Evolutionary conservation across 2,888 invertebrate species (phyloP), one percentile per base, ranked within the genome.

Genomic region (Lathronympha strigana): DNA sequence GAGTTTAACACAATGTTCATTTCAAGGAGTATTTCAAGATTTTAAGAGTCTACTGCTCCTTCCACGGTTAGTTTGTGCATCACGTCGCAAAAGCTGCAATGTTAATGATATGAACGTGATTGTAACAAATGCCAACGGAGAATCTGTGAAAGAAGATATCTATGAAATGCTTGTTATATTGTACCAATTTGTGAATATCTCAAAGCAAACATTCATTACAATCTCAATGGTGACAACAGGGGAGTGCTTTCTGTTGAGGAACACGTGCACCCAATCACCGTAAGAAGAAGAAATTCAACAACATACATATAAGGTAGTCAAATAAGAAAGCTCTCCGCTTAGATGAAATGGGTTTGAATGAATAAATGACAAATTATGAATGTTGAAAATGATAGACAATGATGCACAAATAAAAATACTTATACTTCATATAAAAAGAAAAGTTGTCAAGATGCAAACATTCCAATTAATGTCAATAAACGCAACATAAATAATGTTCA

Each of bases 391-490:
- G 78, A 80, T 79, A 80, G 69, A 77, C 74, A 78, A 84, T 82
- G 83, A 88, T 86, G 86, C 87, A 86, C 81, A 84, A 82, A 77
- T 73, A 66, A 72, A 73, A 76, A 79, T 77, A 77, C 82, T 82
- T 86, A 86, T 73, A 80, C 75, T 78, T 51, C 78, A 82, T 80
- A 66, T 72, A 78, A 79, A 86, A 88, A 90, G 83, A 87, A 88
- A 90, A 92, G 90, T 90, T 90, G 92, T 92, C 92, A 92, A 92
- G 92, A 92, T 92, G 92, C 92, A 90, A 88, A 90, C 90, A 90
- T 91, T 90, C 91, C 87, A 87, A 87, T 86, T 81, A 79, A 87
- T 80, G 80, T 80, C 73, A 73, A 80, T 78, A 78, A 81, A 83
- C 80, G 84, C 82, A 87, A 90, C 83, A 83, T 82, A 88, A 88